Conservation (phyloP, 2,797 vertebrate genomes). For the Artibeus lituratus region DNA sequence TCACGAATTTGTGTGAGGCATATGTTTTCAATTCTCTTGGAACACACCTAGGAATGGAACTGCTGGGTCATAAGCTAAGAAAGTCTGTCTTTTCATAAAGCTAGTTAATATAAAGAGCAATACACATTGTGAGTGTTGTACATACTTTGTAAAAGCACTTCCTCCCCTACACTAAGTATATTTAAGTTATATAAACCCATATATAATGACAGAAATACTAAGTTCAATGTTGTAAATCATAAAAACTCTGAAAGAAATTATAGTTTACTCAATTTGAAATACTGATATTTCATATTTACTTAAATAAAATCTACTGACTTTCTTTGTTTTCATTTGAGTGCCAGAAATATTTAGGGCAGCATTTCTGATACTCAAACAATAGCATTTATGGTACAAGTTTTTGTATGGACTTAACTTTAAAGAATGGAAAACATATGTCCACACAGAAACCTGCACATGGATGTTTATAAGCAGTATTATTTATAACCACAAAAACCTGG, state of each 20-base stretch:
- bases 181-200: background rate
- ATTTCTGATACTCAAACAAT: background rate
- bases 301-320: background rate
- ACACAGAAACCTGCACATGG: background rate
- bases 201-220: background rate
- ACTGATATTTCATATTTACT: slow-evolving; percentile 24
- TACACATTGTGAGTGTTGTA: background rate
- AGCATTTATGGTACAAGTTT: background rate
- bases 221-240: background rate
- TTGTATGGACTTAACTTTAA: background rate
- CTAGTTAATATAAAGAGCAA: background rate
- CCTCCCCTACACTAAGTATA: background rate
- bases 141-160: background rate
- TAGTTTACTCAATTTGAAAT: background rate
- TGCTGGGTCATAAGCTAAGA: background rate
- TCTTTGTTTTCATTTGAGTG: slow-evolving; percentile 4
- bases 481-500: background rate
- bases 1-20: background rate
- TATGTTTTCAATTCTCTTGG: background rate
- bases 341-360: slow-evolving; percentile 7
- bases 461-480: background rate
- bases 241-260: slow-evolving; percentile 23
- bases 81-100: background rate
- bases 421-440: background rate
- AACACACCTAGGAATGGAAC: background rate